Evolutionary conservation across 2,888 invertebrate species (phyloP).

Genomic region (Drosophila recens): DNA sequence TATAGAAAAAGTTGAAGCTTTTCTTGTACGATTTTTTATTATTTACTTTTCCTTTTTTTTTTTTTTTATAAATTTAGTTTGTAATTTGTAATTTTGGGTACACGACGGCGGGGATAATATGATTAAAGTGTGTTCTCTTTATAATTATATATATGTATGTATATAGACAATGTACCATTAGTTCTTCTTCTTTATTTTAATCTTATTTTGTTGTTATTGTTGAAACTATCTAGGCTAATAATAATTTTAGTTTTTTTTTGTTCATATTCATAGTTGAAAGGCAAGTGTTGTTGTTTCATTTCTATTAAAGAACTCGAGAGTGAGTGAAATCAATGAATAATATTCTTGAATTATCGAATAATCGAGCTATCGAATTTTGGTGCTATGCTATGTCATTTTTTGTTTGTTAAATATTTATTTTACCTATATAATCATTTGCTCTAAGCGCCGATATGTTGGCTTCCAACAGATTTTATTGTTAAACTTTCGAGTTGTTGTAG

Average conservation of each 20-base stretch:
- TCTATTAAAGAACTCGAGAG: slow-evolving; percentile 30
- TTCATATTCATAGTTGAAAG: slow-evolving; percentile 52
- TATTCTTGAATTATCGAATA: slow-evolving; percentile 19
- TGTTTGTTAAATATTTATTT: slow-evolving; percentile 10
- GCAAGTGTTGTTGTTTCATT: slow-evolving; percentile 62
- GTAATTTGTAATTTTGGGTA: slow-evolving; percentile 71
- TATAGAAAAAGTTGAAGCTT: slow-evolving; percentile 72
- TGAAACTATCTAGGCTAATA: slow-evolving; percentile 70
- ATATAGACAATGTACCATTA: slow-evolving; percentile 65
- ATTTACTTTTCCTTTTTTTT: slow-evolving; percentile 50
- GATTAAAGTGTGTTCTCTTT: slow-evolving; percentile 75
- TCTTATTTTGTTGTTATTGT: slow-evolving; percentile 38
- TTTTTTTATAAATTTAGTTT: slow-evolving; percentile 46
- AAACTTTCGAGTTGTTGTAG: slow-evolving; percentile 21
- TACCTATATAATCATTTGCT: slow-evolving; percentile 30
- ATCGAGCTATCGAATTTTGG: slow-evolving; percentile 8
- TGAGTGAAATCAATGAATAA: slow-evolving; percentile 36
- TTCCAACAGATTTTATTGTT: slow-evolving; percentile 53
- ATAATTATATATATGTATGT: slow-evolving; percentile 46
- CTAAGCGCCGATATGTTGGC: slow-evolving; percentile 63
- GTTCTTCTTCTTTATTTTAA: slow-evolving; percentile 20
- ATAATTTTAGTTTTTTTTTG: slow-evolving; percentile 45
- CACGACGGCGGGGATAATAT: slow-evolving; percentile 84
- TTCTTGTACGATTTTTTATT: slow-evolving; percentile 27
- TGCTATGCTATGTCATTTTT: slow-evolving; percentile 41